phyloP scores from a whole-genome alignment of 2,888 invertebrate species.

The Apotomis capreana region DNA sequence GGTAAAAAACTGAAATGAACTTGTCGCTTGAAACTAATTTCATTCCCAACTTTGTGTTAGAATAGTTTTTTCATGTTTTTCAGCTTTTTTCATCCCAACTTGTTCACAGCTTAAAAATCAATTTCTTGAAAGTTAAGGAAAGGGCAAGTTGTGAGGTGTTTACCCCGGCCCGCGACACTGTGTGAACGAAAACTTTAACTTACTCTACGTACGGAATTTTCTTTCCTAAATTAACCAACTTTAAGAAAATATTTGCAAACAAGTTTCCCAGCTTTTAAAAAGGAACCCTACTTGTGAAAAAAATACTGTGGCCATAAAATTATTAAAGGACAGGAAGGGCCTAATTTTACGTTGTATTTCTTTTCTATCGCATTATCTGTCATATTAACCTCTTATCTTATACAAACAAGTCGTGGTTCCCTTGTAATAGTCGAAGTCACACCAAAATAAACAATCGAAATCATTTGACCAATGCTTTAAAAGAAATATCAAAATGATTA shows the following conservation, averaged over 20 bases:
- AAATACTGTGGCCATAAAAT: conserved; percentile 55
- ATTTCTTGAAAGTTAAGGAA: conserved; percentile 71
- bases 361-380: conserved; percentile 3
- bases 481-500: conserved; percentile 13
- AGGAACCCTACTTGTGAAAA: conserved; percentile 53
- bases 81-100: conserved; percentile 66
- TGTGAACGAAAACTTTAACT: conserved; percentile 68
- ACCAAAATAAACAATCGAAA: neutral
- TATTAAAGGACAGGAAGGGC: conserved; percentile 48
- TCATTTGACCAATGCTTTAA: neutral
- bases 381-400: conserved; percentile 8
- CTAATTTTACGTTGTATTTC: conserved; percentile 1
- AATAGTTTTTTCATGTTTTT: conserved; percentile 77
- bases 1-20: conserved; percentile 80
- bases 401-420: conserved; percentile 13
- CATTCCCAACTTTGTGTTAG: conserved; percentile 78
- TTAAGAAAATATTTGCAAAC: conserved; percentile 66
- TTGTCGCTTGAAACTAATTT: conserved; percentile 83
- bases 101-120: conserved; percentile 80
- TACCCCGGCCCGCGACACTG: conserved; percentile 61
- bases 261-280: conserved; percentile 60
- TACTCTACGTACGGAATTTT: conserved; percentile 57
- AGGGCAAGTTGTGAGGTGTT: conserved; percentile 75
- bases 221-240: conserved; percentile 72
- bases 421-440: conserved; percentile 12